phyloP scores from a whole-genome alignment of 1,140 invertebrate species.

The Geopemphigus sp. region DNA sequence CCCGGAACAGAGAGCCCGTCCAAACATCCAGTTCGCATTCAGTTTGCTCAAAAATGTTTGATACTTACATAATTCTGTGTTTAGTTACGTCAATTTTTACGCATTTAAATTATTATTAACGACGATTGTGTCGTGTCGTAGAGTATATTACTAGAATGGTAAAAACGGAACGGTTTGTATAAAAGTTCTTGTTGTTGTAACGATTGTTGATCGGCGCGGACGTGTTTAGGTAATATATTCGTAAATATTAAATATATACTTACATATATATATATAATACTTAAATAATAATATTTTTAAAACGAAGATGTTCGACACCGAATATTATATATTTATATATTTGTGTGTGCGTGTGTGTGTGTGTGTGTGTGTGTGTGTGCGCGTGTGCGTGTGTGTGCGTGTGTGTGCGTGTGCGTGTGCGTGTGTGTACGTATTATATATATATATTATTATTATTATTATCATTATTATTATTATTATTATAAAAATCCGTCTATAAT shows the following conservation, averaged over 20 bases:
- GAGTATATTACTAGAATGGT: constrained; percentile 1
- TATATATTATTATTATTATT: no score
- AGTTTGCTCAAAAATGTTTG: constrained; percentile 47
- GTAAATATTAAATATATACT: background rate
- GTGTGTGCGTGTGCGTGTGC: background rate
- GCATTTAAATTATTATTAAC: constrained; percentile 34
- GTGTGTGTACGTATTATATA: no score
- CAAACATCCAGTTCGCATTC: constrained; percentile 46
- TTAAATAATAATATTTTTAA: constrained; percentile 38
- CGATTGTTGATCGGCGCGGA: constrained; percentile 43
- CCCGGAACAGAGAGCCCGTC: constrained; percentile 40
- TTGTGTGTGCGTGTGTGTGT: background rate
- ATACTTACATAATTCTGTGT: constrained; percentile 26
- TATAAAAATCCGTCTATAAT: background rate
- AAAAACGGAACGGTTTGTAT: constrained; percentile 39
- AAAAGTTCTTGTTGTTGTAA: constrained; percentile 44
- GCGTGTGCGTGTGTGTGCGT: background rate
- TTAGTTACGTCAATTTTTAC: constrained; percentile 46
- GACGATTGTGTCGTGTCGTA: no score
- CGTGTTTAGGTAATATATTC: constrained; percentile 33
- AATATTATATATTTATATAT: background rate
- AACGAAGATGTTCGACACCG: constrained; percentile 24
- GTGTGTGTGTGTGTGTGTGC: background rate
- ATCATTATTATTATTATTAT: no score
- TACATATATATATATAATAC: constrained; percentile 23